A percentile compares a stretch with the other conserved stretches of the same genome.
Conservation (phyloP, 2,888 invertebrate genomes). For the Cephus spinipes region DNA sequence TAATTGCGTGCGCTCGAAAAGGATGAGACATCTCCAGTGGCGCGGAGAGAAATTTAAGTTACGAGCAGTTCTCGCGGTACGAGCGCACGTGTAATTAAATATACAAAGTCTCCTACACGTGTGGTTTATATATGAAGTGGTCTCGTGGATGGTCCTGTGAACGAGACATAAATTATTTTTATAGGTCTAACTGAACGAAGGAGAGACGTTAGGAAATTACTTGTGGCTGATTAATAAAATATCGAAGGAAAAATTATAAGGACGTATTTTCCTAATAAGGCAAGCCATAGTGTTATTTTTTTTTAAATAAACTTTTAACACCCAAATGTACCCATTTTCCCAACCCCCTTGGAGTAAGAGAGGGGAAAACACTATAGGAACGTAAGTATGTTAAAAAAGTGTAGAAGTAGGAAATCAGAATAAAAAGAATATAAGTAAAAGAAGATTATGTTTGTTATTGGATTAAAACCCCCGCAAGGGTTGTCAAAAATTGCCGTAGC, state of each 20-base stretch:
- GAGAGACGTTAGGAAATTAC: too few species aligned
- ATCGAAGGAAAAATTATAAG: neutral
- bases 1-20: neutral
- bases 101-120: neutral
- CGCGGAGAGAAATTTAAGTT: neutral
- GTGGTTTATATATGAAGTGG: neutral
- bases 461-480: constrained; percentile 63
- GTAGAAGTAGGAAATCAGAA: too few species aligned
- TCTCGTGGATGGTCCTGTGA: neutral
- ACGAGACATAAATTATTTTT: neutral
- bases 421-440: too few species aligned
- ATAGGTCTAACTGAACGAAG: neutral
- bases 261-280: neutral
- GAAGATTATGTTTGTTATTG: constrained; percentile 21
- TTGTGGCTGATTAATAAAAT: neutral
- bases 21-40: neutral
- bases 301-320: too few species aligned
- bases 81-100: neutral
- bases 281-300: neutral
- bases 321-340: too few species aligned
- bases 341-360: too few species aligned
- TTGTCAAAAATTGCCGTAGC: constrained; percentile 89
- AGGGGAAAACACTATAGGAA: too few species aligned
- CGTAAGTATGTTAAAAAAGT: too few species aligned
- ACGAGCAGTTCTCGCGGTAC: neutral